A percentile compares a stretch with the other conserved stretches of the same genome.
These are phyloP conservation scores for Corydoras maculifer DNA, from an alignment of 2,113 vertebrate species.

Conservation along the genomic window DNA sequence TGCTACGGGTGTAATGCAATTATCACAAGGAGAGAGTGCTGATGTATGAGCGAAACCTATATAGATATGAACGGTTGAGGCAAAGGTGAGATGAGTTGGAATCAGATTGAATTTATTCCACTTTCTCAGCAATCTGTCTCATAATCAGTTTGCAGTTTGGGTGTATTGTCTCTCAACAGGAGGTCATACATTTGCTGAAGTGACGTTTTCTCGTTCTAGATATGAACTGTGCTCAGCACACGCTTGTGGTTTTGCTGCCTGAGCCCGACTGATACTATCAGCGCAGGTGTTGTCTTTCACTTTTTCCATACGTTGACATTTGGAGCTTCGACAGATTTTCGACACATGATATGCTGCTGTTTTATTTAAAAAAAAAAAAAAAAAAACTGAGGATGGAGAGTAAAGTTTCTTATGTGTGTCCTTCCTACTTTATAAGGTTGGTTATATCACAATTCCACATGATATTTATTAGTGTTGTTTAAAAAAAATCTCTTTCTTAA, in stretches of 20 bases:
- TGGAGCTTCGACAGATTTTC: conserved; percentile 23
- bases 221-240: conserved; percentile 22
- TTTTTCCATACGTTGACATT: conserved; percentile 36
- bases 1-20: conserved; percentile 61
- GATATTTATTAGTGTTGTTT: too few species aligned
- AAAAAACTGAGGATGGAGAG: background rate
- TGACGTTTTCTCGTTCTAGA: conserved; percentile 15
- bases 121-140: conserved; percentile 49
- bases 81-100: conserved; percentile 2
- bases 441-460: too few species aligned
- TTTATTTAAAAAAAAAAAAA: background rate
- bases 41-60: conserved; percentile 34
- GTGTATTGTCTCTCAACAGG: conserved; percentile 5
- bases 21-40: conserved; percentile 47
- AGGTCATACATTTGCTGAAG: conserved; percentile 23
- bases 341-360: background rate
- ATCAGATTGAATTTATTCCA: conserved; percentile 49
- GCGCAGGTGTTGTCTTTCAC: conserved; percentile 36
- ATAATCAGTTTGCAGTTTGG: conserved; percentile 41
- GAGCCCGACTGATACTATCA: conserved; percentile 34
- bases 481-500: too few species aligned
- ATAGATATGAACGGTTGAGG: conserved; percentile 26
- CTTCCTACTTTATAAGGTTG: background rate
- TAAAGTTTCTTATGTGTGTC: background rate
- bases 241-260: conserved; percentile 36